These are phyloP conservation scores for Limnephilus lunatus DNA, from an alignment of 2,888 invertebrate genomes.

Conservation along the genomic window DNA sequence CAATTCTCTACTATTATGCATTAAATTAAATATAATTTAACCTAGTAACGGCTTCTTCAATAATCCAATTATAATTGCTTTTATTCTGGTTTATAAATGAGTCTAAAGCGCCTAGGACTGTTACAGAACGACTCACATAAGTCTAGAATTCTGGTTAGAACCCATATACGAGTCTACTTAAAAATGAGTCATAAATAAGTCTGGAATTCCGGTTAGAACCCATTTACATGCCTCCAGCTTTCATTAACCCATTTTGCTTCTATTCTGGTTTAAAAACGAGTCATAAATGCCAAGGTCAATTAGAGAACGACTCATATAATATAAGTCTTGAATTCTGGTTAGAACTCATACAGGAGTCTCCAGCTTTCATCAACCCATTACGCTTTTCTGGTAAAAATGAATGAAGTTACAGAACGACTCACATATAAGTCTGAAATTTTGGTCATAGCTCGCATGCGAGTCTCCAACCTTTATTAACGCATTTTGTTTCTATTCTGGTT, in stretches of 20 bases:
- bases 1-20: conserved; percentile 21
- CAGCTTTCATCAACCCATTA: neutral
- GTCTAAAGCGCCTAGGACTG: neutral
- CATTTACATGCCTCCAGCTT: neutral
- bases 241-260: neutral
- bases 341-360: neutral
- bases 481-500: neutral
- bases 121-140: neutral
- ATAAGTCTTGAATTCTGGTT: neutral
- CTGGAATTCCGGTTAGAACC: neutral
- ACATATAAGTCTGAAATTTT: neutral
- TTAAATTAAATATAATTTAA: conserved; percentile 14
- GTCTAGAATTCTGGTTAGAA: neutral
- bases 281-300: neutral
- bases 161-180: neutral
- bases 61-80: neutral
- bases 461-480: neutral
- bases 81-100: neutral
- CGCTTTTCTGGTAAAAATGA: neutral
- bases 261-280: neutral
- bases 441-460: neutral
- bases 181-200: neutral
- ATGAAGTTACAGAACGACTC: neutral
- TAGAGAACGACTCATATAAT: neutral
- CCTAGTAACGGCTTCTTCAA: neutral